Evolutionary conservation across 2,888 invertebrate genomes (phyloP), one percentile per base, ranked within the genome.

Genomic region (Meloe dianella): DNA sequence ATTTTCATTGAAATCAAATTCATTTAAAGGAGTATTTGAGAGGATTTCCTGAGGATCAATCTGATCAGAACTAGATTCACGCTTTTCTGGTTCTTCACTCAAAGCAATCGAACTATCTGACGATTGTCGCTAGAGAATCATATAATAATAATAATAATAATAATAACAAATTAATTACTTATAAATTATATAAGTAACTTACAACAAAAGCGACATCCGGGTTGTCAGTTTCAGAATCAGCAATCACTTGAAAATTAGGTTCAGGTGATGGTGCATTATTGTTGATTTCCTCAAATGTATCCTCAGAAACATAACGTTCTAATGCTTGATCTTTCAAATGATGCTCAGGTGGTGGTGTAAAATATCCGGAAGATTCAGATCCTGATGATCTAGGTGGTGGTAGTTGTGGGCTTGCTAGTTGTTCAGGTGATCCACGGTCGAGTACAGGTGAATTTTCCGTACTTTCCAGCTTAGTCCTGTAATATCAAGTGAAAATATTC

Each of bases 301-400:
- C 64, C 27, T 63, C 56, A 6, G 64, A 38, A n/a, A 51, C 24
- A 17, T 54, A 67, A 2, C 64, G 47, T 27, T 66, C 68, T 17
- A 56, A 24, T 6, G n/a, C 60, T 61, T 67, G 66, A 51, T 64
- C 68, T 32, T 68, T 68, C 22, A 63, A 30, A 56, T 66, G 66
- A 4, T 81, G 80, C 61, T 82, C 81, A 3, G 81, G 80, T 10
- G 83, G 83, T 57, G 84, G 84, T 6, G 84, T 84, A 68, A 81
- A 83, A 69, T 84, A 84, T 22, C 83, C 84, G 7, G 84, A 83
- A 63, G 84, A 83, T 69, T 84, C 83, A 0, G 84, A 84, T 20
- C 83, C 83, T 2, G 82, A 82, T 4, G 82, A 82, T 64, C 76
- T 69, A 1, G 75, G 76, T 2, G 76, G 74, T n/a, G 57, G 32